These are phyloP conservation scores for Pocillopora verrucosa DNA, from an alignment of 64 coral and sea anemone genomes.

Conservation along the genomic window DNA sequence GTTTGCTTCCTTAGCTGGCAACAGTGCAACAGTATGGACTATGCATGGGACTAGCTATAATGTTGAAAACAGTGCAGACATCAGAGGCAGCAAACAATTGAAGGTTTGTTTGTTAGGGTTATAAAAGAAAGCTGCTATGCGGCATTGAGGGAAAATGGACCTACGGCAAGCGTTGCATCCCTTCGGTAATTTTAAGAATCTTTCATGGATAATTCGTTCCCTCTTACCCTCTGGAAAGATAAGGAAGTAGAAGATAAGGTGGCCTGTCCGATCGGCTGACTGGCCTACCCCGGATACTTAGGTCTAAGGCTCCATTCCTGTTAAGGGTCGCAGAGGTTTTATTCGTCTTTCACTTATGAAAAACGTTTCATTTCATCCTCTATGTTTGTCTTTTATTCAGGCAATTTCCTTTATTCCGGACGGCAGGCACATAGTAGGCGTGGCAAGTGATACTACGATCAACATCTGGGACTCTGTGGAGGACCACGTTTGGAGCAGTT, in stretches of 20 bases:
- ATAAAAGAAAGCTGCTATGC: too few species aligned
- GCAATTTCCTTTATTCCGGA: conserved; percentile 59
- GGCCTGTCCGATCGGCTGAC: too few species aligned
- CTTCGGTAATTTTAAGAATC: too few species aligned
- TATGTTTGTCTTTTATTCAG: conserved; percentile 11
- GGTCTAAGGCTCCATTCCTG: too few species aligned
- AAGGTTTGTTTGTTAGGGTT: background rate
- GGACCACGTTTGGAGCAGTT: background rate
- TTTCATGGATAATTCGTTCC: too few species aligned
- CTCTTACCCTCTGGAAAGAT: too few species aligned
- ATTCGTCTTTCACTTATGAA: background rate
- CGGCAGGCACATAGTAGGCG: conserved; percentile 61
- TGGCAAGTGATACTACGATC: conserved; percentile 47
- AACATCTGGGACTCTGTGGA: conserved; percentile 64
- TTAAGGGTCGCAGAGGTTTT: too few species aligned
- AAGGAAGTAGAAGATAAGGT: too few species aligned
- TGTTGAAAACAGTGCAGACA: conserved; percentile 1
- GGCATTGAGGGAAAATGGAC: too few species aligned
- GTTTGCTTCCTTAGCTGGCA: conserved; percentile 57
- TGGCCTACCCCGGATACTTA: too few species aligned
- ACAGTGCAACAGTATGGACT: conserved; percentile 60
- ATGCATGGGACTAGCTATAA: conserved; percentile 8
- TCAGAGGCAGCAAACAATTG: conserved; percentile 1
- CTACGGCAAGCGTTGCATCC: too few species aligned
- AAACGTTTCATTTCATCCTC: too few species aligned